phyloP scores from a whole-genome alignment of 2,888 invertebrate species.

The Amphiduros pacificus region DNA sequence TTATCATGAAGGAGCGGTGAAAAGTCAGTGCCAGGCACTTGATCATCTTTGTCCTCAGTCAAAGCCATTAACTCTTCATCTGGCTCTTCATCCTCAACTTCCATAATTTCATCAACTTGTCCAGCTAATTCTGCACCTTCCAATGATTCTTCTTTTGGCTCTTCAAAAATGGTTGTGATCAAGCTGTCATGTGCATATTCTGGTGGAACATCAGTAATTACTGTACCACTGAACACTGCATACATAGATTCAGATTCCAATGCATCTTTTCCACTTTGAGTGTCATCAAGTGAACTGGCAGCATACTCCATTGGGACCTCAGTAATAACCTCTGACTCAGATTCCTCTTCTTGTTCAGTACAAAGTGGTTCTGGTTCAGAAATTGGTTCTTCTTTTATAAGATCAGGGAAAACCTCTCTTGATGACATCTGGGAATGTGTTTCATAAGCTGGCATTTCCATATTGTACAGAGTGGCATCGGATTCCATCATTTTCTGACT shows the following conservation, averaged over 20 bases:
- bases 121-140: no score
- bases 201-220: constrained; percentile 20
- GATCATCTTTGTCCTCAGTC: constrained; percentile 21
- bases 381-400: neutral
- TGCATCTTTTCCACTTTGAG: constrained; percentile 29
- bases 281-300: no score
- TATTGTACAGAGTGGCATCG: constrained; percentile 58
- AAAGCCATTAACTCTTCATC: constrained; percentile 16
- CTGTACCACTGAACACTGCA: constrained; percentile 13
- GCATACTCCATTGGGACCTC: constrained; percentile 8
- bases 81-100: constrained; percentile 16
- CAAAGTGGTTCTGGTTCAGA: neutral
- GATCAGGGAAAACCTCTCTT: neutral
- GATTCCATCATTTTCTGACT: constrained; percentile 40
- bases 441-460: constrained; percentile 59
- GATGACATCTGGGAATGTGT: neutral
- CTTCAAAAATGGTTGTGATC: no score
- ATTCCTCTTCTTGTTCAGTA: constrained; percentile 39
- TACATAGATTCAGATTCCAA: constrained; percentile 27
- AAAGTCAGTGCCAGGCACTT: constrained; percentile 11
- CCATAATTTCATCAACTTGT: constrained; percentile 6
- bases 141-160: no score
- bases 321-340: constrained; percentile 35
- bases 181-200: constrained; percentile 20
- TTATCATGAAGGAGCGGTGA: constrained; percentile 1